Conservation (phyloP, 2,797 vertebrate species). For the Lateolabrax maculatus region DNA sequence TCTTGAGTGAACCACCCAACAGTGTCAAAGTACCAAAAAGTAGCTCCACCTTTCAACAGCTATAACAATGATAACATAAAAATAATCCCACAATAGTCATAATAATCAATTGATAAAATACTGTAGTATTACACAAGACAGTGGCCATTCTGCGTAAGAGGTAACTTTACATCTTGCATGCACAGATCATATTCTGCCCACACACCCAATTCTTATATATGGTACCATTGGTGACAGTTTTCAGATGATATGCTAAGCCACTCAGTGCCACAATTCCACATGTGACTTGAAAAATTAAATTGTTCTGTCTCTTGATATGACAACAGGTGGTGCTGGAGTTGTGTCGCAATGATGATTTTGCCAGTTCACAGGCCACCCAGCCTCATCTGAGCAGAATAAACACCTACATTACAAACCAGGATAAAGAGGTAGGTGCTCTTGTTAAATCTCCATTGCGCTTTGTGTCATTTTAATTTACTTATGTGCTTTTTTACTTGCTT, state of each 20-base stretch:
- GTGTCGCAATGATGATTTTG: slow-evolving; percentile 38
- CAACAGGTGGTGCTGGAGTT: slow-evolving; percentile 66
- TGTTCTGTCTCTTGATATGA: background rate
- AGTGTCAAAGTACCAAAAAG: background rate
- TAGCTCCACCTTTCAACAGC: background rate
- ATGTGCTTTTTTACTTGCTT: background rate
- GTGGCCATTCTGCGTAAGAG: too few species aligned
- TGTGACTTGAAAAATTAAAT: background rate
- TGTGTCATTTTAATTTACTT: background rate
- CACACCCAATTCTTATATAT: too few species aligned
- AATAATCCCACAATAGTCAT: background rate
- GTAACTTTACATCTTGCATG: background rate
- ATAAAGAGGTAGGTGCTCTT: slow-evolving; percentile 28
- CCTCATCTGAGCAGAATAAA: slow-evolving; percentile 52
- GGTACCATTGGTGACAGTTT: background rate
- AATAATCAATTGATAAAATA: background rate
- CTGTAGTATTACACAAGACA: background rate
- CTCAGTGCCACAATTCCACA: background rate
- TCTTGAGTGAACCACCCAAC: background rate
- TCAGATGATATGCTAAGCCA: background rate
- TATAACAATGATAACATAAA: too few species aligned
- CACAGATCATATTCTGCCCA: background rate
- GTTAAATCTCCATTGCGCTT: background rate
- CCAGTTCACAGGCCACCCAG: slow-evolving; percentile 44
- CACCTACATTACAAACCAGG: slow-evolving; percentile 26